phyloP scores from a whole-genome alignment of 2,797 vertebrate species.

The Rhynchonycteris naso region DNA sequence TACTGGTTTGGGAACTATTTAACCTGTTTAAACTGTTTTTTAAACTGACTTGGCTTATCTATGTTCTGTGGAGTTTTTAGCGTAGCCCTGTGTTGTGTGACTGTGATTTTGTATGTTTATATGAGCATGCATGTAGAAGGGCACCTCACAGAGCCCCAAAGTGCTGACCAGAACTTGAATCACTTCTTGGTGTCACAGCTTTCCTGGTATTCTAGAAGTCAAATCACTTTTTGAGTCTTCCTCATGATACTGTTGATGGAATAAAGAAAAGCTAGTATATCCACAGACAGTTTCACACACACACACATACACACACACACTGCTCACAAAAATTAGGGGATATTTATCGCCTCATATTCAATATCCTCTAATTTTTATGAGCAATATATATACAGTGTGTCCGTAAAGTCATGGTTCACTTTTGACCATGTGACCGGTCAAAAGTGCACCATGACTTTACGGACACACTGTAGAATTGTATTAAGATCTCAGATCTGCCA shows the following conservation, averaged over 20 bases:
- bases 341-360: no score
- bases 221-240: slow-evolving; percentile 34
- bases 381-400: neutral
- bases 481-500: slow-evolving; percentile 36
- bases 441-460: no score
- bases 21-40: slow-evolving; percentile 24
- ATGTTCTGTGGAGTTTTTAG: slow-evolving; percentile 37
- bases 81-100: neutral
- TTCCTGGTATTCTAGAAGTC: slow-evolving; percentile 31
- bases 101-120: neutral
- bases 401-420: no score
- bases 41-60: slow-evolving; percentile 36
- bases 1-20: neutral
- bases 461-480: no score
- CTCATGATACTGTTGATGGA: neutral
- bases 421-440: no score
- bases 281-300: neutral
- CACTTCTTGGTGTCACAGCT: slow-evolving; percentile 32
- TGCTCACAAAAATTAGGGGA: no score
- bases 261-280: neutral
- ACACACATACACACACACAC: neutral
- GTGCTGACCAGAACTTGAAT: slow-evolving; percentile 10
- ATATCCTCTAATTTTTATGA: no score
- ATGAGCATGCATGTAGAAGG: neutral
- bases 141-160: neutral